Percentiles rank a stretch among this genome's conserved stretches.
Conservation (phyloP, 2,797 vertebrate species). For the Coregonus ussuriensis region DNA sequence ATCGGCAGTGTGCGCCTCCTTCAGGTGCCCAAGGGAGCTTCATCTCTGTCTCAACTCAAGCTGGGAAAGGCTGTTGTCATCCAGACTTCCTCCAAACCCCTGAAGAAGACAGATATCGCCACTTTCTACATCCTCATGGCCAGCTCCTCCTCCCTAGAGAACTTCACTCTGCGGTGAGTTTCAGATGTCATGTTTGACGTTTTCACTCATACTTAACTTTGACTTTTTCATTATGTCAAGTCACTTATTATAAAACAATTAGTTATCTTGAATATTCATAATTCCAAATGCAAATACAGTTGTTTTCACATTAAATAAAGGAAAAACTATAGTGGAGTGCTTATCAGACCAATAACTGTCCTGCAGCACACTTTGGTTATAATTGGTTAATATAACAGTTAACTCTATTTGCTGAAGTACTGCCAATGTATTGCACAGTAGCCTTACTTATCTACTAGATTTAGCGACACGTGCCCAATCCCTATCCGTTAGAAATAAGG, state of each 20-base stretch:
- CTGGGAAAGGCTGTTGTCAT: slow-evolving; percentile 84
- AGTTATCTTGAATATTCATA: neutral
- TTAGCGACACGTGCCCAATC: slow-evolving; percentile 34
- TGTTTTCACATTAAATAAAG: neutral
- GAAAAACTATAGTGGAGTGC: neutral
- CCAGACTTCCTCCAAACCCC: slow-evolving; percentile 79
- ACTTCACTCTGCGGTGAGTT: slow-evolving; percentile 89
- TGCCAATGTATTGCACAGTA: neutral
- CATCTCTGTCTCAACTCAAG: slow-evolving; percentile 79
- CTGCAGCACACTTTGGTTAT: neutral
- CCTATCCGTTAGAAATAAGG: slow-evolving; percentile 34
- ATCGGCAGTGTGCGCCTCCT: slow-evolving; percentile 89
- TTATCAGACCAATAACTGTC: neutral
- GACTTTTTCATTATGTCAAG: neutral
- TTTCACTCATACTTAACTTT: neutral
- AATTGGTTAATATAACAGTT: slow-evolving; percentile 9
- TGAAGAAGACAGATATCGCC: slow-evolving; percentile 83
- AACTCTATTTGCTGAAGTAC: neutral
- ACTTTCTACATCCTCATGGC: slow-evolving; percentile 86
- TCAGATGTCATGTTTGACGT: neutral
- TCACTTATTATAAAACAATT: neutral
- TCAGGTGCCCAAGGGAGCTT: slow-evolving; percentile 75
- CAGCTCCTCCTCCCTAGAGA: slow-evolving; percentile 80
- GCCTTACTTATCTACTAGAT: slow-evolving; percentile 30
- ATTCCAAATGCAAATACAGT: neutral